Percentiles rank a stretch among this genome's conserved stretches.
phyloP scores from a whole-genome alignment of 2,113 vertebrate genomes.

The Hypanus sabinus region DNA sequence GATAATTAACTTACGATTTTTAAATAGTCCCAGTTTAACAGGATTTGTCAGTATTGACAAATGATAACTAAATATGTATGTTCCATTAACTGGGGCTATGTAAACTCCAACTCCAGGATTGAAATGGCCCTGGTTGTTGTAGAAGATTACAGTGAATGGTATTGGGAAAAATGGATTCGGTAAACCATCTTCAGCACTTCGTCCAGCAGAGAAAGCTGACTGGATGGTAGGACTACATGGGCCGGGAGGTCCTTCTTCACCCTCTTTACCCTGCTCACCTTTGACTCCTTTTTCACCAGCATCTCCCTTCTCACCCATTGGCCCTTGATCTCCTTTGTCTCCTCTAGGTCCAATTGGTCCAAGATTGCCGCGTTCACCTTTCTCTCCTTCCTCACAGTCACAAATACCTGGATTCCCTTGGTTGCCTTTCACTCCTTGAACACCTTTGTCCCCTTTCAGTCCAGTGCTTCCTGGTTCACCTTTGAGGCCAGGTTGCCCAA shows the following conservation, averaged over 20 bases:
- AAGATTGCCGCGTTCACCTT: slow-evolving; percentile 44
- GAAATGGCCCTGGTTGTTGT: slow-evolving; percentile 49
- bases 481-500: slow-evolving; percentile 45
- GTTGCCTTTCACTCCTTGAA: slow-evolving; percentile 49
- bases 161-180: slow-evolving; percentile 47
- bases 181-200: slow-evolving; percentile 39
- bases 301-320: slow-evolving; percentile 41
- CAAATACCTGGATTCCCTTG: slow-evolving; percentile 48
- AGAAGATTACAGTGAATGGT: slow-evolving; percentile 43
- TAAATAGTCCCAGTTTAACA: slow-evolving; percentile 54
- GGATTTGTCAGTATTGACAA: slow-evolving; percentile 39
- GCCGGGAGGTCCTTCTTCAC: slow-evolving; percentile 50
- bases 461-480: slow-evolving; percentile 50
- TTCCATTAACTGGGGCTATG: slow-evolving; percentile 52
- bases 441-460: slow-evolving; percentile 42
- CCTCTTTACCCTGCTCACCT: slow-evolving; percentile 46
- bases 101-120: slow-evolving; percentile 47
- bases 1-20: slow-evolving; percentile 46
- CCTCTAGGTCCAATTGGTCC: slow-evolving; percentile 48
- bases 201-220: slow-evolving; percentile 51
- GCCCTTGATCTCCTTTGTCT: slow-evolving; percentile 43
- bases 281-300: slow-evolving; percentile 42
- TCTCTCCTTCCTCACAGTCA: slow-evolving; percentile 47
- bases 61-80: slow-evolving; percentile 56
- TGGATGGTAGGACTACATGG: slow-evolving; percentile 52